Evolutionary conservation across 2,113 vertebrate genomes (phyloP).

Genomic region (Phaethon lepturus): DNA sequence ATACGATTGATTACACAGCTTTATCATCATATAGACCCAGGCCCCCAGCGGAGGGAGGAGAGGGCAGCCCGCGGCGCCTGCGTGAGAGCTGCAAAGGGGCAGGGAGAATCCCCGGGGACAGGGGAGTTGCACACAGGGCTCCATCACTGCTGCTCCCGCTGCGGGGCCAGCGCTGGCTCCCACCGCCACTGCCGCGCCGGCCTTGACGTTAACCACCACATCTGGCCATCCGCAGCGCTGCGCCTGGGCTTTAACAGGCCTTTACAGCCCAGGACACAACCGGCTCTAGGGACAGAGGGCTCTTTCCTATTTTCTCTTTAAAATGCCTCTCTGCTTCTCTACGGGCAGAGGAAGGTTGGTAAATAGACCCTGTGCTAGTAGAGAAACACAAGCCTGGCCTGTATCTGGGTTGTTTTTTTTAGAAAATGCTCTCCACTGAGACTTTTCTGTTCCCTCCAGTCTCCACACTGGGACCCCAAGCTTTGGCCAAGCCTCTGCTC

Average conservation of each 20-base stretch:
- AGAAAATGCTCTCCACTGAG: conserved; percentile 59
- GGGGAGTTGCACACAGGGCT: not conserved
- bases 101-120: accelerated
- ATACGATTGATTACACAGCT: not conserved
- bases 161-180: not conserved
- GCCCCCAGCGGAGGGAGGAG: accelerated
- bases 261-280: not conserved
- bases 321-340: not conserved
- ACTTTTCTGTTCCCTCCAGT: conserved; percentile 59
- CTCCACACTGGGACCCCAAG: conserved; percentile 5
- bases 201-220: not conserved
- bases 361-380: not conserved
- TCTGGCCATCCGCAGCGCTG: not conserved
- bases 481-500: conserved; percentile 61
- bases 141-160: not conserved
- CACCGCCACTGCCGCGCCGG: not conserved
- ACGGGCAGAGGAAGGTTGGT: not conserved
- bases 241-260: not conserved
- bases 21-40: not conserved
- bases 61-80: not conserved
- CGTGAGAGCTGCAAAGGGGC: not conserved
- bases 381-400: conserved; percentile 49
- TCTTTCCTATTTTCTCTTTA: not conserved
- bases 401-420: conserved; percentile 38
- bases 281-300: not conserved